Evolutionary conservation across 2,797 vertebrate species (phyloP), one percentile per base, ranked within the genome.

Genomic region (Kryptolebias ocellatus): DNA sequence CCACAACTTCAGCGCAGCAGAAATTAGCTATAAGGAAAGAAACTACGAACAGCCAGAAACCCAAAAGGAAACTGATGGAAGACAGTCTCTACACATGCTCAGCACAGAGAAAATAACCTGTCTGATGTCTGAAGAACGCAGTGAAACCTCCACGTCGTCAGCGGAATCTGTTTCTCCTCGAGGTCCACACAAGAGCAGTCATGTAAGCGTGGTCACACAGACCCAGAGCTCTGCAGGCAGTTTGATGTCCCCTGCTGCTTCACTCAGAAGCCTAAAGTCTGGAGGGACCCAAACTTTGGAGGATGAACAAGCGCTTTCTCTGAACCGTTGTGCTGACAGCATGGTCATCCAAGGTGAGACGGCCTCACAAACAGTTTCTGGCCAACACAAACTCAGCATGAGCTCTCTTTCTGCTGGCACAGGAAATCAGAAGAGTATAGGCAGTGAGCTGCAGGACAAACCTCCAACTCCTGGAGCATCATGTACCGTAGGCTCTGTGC

Each of bases 341-440:
- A 54, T n/a, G 28, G 49, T 70, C 51, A 78, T 60, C 34, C 84
- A 79, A 52, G 58, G 60, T 12, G 70, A 28, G 59, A 7, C 8
- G 1, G 39, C 62, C 53, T 61, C 72, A 50, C 78, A 76, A 77
- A 66, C 44, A 4, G 50, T 62, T 34, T 58, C 76, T 14, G 54
- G 53, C 42, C 87, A 91, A 58, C 62, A 70, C 17, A 82, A 85
- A 54, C 54, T 67, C 50, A 65, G 53, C 24, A 54, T 39, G 37
- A 37, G 45, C 20, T 51, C 47, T 55, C 51, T 34, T 39, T 80
- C 78, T 47, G 39, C 57, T 5, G 37, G 17, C 57, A 1, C 63
- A 39, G 45, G n/a, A 31, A 72, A 61, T 59, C 68, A 79, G 34
- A 84, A 46, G 0, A 74, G 20, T 60, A 45, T 29, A 12, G 78